Conservation (phyloP, 2,113 vertebrate species). For the Suncus etruscus region DNA sequence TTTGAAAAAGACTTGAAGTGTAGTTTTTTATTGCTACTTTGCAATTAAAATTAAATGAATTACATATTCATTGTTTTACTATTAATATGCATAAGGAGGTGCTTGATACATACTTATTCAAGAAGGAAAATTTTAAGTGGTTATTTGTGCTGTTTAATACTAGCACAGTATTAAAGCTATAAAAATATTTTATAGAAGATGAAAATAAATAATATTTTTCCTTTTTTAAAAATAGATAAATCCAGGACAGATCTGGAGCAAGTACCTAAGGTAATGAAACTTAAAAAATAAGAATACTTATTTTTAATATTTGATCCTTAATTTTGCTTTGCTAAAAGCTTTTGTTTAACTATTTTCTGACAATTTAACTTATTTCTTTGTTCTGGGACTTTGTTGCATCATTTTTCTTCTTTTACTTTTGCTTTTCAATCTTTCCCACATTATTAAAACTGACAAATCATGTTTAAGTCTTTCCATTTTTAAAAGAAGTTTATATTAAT, state of each 20-base stretch:
- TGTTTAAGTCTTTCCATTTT: constrained; percentile 24
- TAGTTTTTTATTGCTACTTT: constrained; percentile 50
- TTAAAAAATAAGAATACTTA: constrained; percentile 55
- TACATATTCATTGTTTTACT: neutral
- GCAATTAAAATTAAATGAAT: constrained; percentile 53
- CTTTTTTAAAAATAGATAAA: constrained; percentile 90
- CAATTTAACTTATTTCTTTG: constrained; percentile 1
- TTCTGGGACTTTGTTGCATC: constrained; percentile 5
- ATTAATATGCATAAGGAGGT: neutral
- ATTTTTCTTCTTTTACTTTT: constrained; percentile 45
- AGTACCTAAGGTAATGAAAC: constrained; percentile 95
- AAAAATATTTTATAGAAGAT: constrained; percentile 52
- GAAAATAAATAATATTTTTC: constrained; percentile 69
- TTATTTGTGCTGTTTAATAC: neutral
- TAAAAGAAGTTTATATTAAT: constrained; percentile 57
- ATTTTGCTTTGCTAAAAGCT: constrained; percentile 59
- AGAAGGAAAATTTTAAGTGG: constrained; percentile 37
- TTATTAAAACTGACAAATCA: constrained; percentile 25
- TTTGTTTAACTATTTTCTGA: constrained; percentile 51
- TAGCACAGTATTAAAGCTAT: constrained; percentile 35
- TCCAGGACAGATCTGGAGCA: constrained; percentile 97
- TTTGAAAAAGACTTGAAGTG: constrained; percentile 55
- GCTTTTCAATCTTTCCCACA: neutral
- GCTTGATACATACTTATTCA: constrained; percentile 26
- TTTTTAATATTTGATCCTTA: constrained; percentile 63